phyloP scores from a whole-genome alignment of 2,888 invertebrate genomes.

The Pterobdella sp. region DNA sequence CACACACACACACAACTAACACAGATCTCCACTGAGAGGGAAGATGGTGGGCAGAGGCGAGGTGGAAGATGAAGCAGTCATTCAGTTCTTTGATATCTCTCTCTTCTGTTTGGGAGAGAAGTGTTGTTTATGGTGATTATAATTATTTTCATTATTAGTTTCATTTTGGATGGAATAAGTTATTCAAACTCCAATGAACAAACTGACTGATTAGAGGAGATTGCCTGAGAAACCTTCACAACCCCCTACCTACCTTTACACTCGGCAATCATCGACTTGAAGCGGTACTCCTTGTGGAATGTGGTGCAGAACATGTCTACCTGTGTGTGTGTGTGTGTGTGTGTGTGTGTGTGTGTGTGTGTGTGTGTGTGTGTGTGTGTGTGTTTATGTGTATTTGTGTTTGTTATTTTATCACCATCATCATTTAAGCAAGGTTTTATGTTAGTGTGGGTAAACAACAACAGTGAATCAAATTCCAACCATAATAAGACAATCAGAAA shows the following conservation, averaged over 20 bases:
- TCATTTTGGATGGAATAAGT: background rate
- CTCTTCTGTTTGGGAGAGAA: slow-evolving; percentile 13
- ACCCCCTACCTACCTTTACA: slow-evolving; percentile 11
- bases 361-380: slow-evolving; percentile 20
- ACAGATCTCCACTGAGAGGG: slow-evolving; percentile 33
- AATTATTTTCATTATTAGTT: background rate
- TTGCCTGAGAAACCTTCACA: background rate
- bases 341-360: slow-evolving; percentile 20
- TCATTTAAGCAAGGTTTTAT: too few relatives aligned
- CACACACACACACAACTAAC: too few relatives aligned
- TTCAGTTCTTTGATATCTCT: slow-evolving; percentile 26
- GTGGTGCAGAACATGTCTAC: slow-evolving; percentile 78
- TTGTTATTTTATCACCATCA: too few relatives aligned
- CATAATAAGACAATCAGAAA: background rate
- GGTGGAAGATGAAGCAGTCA: slow-evolving; percentile 64
- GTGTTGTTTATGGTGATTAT: background rate
- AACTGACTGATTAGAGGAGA: background rate
- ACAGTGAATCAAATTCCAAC: too few relatives aligned
- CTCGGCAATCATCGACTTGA: slow-evolving; percentile 33
- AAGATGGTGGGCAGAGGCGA: slow-evolving; percentile 58
- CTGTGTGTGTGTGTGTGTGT: slow-evolving; percentile 48
- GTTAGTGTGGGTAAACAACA: too few relatives aligned
- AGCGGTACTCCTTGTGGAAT: slow-evolving; percentile 57
- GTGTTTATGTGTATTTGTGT: slow-evolving; percentile 9
- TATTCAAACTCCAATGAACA: background rate